phyloP scores from a whole-genome alignment of 1,140 invertebrate genomes.

The Ips typographus region DNA sequence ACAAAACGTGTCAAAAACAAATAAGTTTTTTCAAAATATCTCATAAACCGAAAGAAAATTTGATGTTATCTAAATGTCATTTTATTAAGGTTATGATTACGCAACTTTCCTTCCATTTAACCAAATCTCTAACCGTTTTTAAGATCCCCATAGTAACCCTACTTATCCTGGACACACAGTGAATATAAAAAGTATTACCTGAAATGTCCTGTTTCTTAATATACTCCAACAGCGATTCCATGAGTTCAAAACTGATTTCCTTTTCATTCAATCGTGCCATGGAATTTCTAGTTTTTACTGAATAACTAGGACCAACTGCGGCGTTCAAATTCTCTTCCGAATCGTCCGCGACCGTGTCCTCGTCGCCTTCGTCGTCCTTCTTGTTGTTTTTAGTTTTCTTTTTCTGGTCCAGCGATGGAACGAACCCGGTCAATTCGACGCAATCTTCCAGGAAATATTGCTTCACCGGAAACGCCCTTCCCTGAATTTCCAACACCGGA shows the following conservation, averaged over 20 bases:
- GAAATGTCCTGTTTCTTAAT: slow-evolving; percentile 71
- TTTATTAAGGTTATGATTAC: no score
- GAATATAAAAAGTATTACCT: slow-evolving; percentile 47
- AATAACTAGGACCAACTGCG: slow-evolving; percentile 57
- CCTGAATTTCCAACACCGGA: slow-evolving; percentile 78
- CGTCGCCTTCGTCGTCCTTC: slow-evolving; percentile 56
- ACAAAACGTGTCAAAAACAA: no score
- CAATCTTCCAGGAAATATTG: slow-evolving; percentile 92
- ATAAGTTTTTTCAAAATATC: no score
- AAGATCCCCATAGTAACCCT: no score
- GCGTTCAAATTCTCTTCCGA: slow-evolving; percentile 81
- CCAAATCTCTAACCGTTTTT: no score
- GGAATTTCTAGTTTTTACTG: slow-evolving; percentile 64
- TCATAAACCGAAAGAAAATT: no score
- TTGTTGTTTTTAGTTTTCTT: slow-evolving; percentile 62
- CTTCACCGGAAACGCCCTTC: slow-evolving; percentile 77
- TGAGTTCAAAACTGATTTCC: slow-evolving; percentile 89
- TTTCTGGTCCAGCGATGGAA: slow-evolving; percentile 68
- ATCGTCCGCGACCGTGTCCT: slow-evolving; percentile 59
- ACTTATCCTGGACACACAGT: no score
- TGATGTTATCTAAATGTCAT: no score
- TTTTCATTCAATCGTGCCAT: slow-evolving; percentile 83
- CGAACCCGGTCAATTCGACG: slow-evolving; percentile 78
- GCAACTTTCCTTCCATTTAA: no score
- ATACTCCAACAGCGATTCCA: slow-evolving; percentile 78